A percentile compares a stretch with the other conserved stretches of the same genome.
These are phyloP conservation scores for Lordiphosa clarofinis DNA, from an alignment of 1,140 invertebrate genomes.

Conservation along the genomic window DNA sequence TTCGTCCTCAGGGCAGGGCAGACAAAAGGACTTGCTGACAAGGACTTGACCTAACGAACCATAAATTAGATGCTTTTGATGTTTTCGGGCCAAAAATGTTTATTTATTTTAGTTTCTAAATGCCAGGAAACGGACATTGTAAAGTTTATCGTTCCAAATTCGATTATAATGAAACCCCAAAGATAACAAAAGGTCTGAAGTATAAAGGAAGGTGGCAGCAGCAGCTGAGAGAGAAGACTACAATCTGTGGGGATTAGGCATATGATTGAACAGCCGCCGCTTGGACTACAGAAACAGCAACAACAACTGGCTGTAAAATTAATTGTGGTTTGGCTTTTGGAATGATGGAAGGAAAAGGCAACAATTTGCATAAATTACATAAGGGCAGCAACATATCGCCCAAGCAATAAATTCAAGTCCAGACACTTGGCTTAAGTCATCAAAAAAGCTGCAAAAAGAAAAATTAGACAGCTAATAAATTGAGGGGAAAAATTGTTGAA, in stretches of 20 bases:
- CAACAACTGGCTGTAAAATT: conserved; percentile 46
- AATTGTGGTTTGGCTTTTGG: conserved; percentile 37
- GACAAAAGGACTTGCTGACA: conserved; percentile 53
- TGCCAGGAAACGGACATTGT: conserved; percentile 45
- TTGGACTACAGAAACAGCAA: background rate
- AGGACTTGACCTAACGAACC: conserved; percentile 69
- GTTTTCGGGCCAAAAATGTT: conserved; percentile 62
- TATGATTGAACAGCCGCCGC: conserved; percentile 60
- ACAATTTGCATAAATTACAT: conserved; percentile 73
- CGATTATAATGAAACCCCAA: conserved; percentile 67
- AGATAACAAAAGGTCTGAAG: conserved; percentile 34
- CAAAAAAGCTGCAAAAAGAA: conserved; percentile 41
- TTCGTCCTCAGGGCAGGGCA: conserved; percentile 24
- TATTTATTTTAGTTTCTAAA: conserved; percentile 59
- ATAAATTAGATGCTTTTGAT: conserved; percentile 78
- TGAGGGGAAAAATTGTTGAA: conserved; percentile 1
- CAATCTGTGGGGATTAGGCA: conserved; percentile 33
- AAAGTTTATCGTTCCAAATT: conserved; percentile 65
- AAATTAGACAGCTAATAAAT: conserved; percentile 20
- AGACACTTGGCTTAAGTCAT: conserved; percentile 63
- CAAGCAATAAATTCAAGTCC: conserved; percentile 60
- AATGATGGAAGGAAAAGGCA: conserved; percentile 23
- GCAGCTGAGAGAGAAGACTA: conserved; percentile 1
- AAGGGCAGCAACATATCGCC: conserved; percentile 39
- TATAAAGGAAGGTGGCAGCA: conserved; percentile 8